phyloP scores from a whole-genome alignment of 2,113 vertebrate species.

The Chunga burmeisteri region DNA sequence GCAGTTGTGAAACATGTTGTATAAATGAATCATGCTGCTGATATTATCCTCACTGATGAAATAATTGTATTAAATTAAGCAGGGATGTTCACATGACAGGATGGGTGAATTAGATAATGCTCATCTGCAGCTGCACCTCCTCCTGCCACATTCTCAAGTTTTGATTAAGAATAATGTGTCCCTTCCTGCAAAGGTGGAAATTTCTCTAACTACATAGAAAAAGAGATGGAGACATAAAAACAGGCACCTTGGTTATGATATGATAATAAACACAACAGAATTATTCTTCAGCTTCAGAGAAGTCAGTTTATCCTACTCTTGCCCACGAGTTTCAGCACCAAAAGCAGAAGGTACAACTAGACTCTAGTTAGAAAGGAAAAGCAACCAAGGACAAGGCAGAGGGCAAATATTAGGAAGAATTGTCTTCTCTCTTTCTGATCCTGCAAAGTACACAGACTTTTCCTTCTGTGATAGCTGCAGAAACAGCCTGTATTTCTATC shows the following conservation, averaged over 20 bases:
- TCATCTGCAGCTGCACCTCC: constrained; percentile 74
- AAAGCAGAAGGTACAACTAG: not conserved
- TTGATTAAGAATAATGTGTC: constrained; percentile 68
- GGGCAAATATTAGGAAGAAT: not conserved
- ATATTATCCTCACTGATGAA: constrained; percentile 79
- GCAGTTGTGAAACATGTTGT: constrained; percentile 62
- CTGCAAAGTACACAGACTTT: not conserved
- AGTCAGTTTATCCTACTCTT: not conserved
- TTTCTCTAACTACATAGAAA: constrained; percentile 25
- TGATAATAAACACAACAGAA: not conserved
- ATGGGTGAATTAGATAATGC: constrained; percentile 75
- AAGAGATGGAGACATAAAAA: not conserved
- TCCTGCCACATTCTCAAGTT: constrained; percentile 51
- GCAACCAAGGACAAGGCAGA: not conserved
- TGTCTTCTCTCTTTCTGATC: not conserved
- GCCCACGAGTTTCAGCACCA: not conserved
- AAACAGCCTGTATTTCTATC: not conserved
- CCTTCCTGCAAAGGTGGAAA: constrained; percentile 62
- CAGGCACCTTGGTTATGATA: not conserved
- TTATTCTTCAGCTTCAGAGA: not conserved
- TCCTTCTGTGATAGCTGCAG: not conserved
- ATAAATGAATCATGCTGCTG: constrained; percentile 77
- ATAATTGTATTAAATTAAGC: constrained; percentile 82
- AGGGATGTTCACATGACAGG: constrained; percentile 74
- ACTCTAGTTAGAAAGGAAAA: not conserved